These are phyloP conservation scores for Synergus itoensis DNA, from an alignment of 2,888 invertebrate species.

Conservation along the genomic window DNA sequence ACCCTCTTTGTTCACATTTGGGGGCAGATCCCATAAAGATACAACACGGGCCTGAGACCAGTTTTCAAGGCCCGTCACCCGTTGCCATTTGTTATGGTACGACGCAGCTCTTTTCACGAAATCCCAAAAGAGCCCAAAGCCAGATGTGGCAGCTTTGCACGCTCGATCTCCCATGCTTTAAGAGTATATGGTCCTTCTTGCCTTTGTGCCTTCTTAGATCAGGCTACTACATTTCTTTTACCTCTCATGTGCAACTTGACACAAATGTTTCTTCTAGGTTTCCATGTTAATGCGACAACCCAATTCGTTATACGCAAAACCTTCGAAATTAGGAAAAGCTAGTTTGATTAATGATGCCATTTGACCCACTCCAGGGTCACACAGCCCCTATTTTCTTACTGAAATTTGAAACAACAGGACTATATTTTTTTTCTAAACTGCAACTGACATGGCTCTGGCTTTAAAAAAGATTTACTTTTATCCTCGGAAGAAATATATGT, in stretches of 20 bases:
- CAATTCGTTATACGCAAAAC: neutral
- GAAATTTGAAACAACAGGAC: neutral
- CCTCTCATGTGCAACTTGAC: constrained; percentile 14
- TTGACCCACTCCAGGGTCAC: neutral
- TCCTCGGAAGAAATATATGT: too few species aligned
- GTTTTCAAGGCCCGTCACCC: constrained; percentile 67
- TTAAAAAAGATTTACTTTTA: too few species aligned
- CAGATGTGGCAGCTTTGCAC: constrained; percentile 61
- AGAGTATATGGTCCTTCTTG: constrained; percentile 44
- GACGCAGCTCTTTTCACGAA: constrained; percentile 65
- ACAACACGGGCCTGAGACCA: constrained; percentile 65
- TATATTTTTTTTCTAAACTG: neutral
- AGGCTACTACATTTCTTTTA: constrained; percentile 47
- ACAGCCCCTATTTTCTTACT: neutral
- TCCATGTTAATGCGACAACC: neutral
- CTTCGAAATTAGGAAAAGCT: neutral
- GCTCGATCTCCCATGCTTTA: constrained; percentile 43
- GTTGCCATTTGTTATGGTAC: constrained; percentile 67
- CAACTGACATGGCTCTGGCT: too few species aligned
- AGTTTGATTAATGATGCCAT: neutral
- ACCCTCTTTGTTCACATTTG: constrained; percentile 54
- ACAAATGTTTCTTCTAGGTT: neutral
- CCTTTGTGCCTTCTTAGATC: constrained; percentile 53
- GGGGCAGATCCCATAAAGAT: constrained; percentile 71
- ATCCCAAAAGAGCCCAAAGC: constrained; percentile 51